Conservation (phyloP, 2,888 invertebrate species). For the Morpho helenor region DNA sequence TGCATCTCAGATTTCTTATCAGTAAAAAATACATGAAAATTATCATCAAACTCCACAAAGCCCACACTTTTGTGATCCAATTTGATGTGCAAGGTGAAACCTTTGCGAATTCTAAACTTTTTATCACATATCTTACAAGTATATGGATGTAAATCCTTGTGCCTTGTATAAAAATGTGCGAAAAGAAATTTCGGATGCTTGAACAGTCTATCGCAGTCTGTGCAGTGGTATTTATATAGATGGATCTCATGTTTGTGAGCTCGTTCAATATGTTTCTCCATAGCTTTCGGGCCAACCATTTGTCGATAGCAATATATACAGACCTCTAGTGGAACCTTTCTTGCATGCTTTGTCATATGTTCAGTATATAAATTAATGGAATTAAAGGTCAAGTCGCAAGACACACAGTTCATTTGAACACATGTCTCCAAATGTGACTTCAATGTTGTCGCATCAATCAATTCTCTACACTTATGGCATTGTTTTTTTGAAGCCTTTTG, state of each 20-base stretch:
- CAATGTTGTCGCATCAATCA: conserved; percentile 22
- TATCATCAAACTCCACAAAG: conserved; percentile 59
- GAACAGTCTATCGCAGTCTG: conserved; percentile 45
- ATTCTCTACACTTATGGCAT: conserved; percentile 33
- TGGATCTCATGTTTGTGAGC: conserved; percentile 42
- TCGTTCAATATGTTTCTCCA: conserved; percentile 51
- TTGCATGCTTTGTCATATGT: conserved; percentile 40
- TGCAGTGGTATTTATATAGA: conserved; percentile 58
- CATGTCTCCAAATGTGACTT: conserved; percentile 39
- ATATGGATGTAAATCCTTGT: conserved; percentile 54
- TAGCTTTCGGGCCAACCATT: conserved; percentile 41
- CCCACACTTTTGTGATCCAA: conserved; percentile 53
- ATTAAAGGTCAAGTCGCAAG: conserved; percentile 42
- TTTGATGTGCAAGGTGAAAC: conserved; percentile 62
- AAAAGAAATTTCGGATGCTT: conserved; percentile 61
- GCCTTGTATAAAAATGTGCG: conserved; percentile 50
- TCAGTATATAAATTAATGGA: conserved; percentile 38
- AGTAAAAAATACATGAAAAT: conserved; percentile 57
- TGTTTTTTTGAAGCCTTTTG: conserved; percentile 12
- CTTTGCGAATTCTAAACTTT: conserved; percentile 48
- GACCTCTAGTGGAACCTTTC: conserved; percentile 35
- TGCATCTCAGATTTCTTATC: conserved; percentile 51
- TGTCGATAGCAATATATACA: conserved; percentile 54
- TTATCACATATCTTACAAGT: conserved; percentile 57
- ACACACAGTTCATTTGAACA: conserved; percentile 41